Base-by-base conservation (phyloP, 2,113 vertebrate species). In the Thryonomys swinderianus region DNA sequence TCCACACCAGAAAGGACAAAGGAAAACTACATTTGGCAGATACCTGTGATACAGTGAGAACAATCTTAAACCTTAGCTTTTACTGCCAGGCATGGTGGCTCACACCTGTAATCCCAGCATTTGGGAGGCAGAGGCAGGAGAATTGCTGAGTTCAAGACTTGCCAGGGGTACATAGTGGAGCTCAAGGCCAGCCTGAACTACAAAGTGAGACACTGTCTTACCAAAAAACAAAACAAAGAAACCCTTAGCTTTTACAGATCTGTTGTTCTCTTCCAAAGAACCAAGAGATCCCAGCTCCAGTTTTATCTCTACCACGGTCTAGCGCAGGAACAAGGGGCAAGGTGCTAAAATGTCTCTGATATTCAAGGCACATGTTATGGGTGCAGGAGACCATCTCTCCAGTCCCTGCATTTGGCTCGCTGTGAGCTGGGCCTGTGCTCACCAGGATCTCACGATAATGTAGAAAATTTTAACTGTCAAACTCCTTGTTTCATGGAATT, bases 261-360 rank as follows among this genome's bases (percentile, higher is more conserved):
- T 37, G 76, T 89, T 95, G 14, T 85, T 14, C 55, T 85, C 57
- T 74, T 62, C 67, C n/a, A 78, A 71, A 92, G 34, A 92, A 81
- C 1, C 3, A 57, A 76, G 48, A 78, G 53, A 23, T 69, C 12
- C 45, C 17, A 37, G 10, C 4, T 61, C 3, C n/a, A 21, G 45
- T 73, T 37, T 86, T 17, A 48, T 27, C 83, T 48, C 64, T 90
- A 5, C 45, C 25, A 25, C 37, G 3, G 23, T 30, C 20, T 90
- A 64, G 32, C 5, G 53, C 73, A 62, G 12, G 40, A 45, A 25
- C n/a, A 71, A n/a, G 34, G 53, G 9, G 18, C 27, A 87, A 86
- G 27, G 11, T 13, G 9, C 30, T 71, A 45, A 51, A 61, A 23
- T 21, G 69, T 21, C 59, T 16, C 61, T 32, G 20, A 17, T n/a